Conservation (phyloP, 2,113 vertebrate species). For the Charadrius vociferus region DNA sequence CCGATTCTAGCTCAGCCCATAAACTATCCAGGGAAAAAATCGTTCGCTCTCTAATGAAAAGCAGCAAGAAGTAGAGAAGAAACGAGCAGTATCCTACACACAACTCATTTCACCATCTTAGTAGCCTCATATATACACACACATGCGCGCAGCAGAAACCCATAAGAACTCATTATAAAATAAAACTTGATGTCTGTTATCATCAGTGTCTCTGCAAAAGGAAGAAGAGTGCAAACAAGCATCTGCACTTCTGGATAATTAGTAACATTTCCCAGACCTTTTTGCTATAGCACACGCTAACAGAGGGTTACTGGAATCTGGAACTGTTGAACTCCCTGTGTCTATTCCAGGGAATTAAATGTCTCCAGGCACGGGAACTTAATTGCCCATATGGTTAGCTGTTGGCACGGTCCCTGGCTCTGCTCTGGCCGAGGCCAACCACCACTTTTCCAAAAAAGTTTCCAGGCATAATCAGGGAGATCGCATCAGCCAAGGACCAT, state of each 20-base stretch:
- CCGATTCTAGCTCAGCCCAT: not conserved
- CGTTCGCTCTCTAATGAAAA: not conserved
- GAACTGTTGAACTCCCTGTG: not conserved
- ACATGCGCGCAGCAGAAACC: not conserved
- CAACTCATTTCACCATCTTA: not conserved
- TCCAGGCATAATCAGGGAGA: not conserved
- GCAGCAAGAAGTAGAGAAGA: not conserved
- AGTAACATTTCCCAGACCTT: not conserved
- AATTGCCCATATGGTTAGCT: not conserved
- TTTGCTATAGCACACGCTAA: not conserved
- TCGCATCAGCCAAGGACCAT: not conserved
- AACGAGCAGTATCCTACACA: not conserved
- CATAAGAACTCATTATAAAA: fast-evolving
- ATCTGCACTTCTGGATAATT: not conserved
- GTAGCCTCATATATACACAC: too few species aligned
- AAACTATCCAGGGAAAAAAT: not conserved
- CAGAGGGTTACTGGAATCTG: not conserved
- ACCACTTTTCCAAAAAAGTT: not conserved
- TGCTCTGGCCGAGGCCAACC: not conserved
- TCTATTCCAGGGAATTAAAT: not conserved
- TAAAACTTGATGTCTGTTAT: too few species aligned
- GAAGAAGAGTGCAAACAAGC: not conserved
- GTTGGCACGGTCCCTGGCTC: not conserved
- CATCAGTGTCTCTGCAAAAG: not conserved
- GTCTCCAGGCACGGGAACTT: not conserved